Conservation (phyloP, 2,113 vertebrate genomes). For the Euleptes europaea region DNA sequence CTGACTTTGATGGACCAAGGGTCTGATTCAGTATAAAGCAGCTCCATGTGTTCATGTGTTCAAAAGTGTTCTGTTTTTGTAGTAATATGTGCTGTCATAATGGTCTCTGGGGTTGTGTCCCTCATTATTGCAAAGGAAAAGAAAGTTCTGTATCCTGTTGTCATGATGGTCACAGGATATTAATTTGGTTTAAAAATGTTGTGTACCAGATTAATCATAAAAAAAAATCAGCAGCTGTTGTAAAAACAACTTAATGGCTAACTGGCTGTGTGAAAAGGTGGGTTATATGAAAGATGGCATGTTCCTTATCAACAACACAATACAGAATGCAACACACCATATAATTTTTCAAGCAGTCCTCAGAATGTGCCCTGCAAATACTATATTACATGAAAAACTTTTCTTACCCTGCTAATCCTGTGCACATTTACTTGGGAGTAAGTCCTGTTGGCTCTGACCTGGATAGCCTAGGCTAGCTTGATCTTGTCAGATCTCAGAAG, state of each 20-base stretch:
- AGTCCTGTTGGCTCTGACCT: neutral
- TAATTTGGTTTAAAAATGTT: neutral
- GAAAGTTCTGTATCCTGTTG: neutral
- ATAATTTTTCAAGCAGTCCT: neutral
- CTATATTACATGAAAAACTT: neutral
- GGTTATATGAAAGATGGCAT: neutral
- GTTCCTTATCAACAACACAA: too few species aligned
- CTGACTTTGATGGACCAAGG: too few species aligned
- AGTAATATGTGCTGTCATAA: neutral
- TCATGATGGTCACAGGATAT: neutral
- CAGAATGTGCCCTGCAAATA: neutral
- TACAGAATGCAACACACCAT: too few species aligned
- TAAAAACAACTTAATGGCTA: neutral
- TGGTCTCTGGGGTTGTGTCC: neutral
- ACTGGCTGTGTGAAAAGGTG: neutral
- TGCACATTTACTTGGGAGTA: neutral
- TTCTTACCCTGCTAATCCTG: neutral
- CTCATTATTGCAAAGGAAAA: neutral
- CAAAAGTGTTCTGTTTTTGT: conserved; percentile 13
- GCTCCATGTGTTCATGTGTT: too few species aligned
- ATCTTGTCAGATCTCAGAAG: too few species aligned
- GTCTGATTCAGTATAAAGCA: too few species aligned
- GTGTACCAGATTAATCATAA: neutral
- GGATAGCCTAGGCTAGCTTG: too few species aligned
- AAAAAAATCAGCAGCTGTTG: neutral